Conservation (phyloP, 2,797 vertebrate genomes). For the Amniataba percoides region DNA sequence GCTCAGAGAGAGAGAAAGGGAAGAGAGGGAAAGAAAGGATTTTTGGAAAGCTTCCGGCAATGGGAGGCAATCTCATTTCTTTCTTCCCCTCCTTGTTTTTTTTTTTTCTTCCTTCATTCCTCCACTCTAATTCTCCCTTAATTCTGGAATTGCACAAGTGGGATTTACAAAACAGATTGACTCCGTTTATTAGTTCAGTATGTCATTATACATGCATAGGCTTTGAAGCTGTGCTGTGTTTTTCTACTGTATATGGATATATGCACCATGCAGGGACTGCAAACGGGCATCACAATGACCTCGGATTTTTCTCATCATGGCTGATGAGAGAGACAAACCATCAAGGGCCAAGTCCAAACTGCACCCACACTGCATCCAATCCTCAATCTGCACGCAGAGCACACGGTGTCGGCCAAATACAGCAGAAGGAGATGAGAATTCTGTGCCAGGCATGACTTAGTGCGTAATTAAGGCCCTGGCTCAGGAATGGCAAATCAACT, state of each 20-base stretch:
- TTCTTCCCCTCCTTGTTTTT: constrained; percentile 43
- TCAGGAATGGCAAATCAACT: constrained; percentile 84
- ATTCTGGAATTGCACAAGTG: constrained; percentile 79
- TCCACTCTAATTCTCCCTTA: constrained; percentile 73
- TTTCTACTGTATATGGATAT: constrained; percentile 61
- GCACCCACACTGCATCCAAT: constrained; percentile 74
- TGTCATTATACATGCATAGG: constrained; percentile 78
- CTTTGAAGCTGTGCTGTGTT: constrained; percentile 64
- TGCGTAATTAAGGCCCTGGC: constrained; percentile 85
- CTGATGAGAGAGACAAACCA: constrained; percentile 70
- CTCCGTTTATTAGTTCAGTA: constrained; percentile 80
- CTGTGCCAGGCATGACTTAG: constrained; percentile 87
- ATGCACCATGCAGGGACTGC: constrained; percentile 24
- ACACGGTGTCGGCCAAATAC: constrained; percentile 81
- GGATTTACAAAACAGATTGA: constrained; percentile 83
- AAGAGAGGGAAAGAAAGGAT: constrained; percentile 49
- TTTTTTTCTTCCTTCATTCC: constrained; percentile 56
- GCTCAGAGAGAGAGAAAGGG: constrained; percentile 58
- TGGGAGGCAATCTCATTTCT: constrained; percentile 71
- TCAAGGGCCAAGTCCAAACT: constrained; percentile 73
- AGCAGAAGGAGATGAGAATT: constrained; percentile 84
- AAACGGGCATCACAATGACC: constrained; percentile 72
- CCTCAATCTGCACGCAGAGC: constrained; percentile 76
- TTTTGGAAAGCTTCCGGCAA: constrained; percentile 78
- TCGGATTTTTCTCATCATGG: constrained; percentile 67